Evolutionary conservation across 2,888 invertebrate genomes (phyloP), one percentile per base, ranked within the genome.

Genomic region (Panorpa germanica): DNA sequence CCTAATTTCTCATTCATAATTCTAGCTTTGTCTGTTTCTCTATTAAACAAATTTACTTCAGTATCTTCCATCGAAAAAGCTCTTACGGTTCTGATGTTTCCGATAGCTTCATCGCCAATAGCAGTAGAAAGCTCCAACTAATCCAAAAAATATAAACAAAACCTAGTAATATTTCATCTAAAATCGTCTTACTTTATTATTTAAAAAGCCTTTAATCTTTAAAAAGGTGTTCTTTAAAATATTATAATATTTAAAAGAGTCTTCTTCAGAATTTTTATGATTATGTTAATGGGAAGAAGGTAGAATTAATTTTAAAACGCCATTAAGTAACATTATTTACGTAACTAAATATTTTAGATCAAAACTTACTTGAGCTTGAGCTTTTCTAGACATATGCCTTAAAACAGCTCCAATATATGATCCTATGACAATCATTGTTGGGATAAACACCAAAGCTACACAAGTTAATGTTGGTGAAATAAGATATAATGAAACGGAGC

Each of bases 31-130:
- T 74, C 63, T 3, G 85, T 72, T 55, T 95, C 88, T 19, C 56
- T 50, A 16, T 65, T 60, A 55, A 76, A 85, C 43, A 73, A 55
- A 37, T 65, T 62, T 37, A 63, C 59, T 51, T 95, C 95, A 35
- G 70, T 69, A 33, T 74, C 70, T 52, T 96, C 95, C 58, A 86
- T 88, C 1, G 90, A 90, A 58, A 93, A 91, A 9, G 91, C 81
- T 39, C 91, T 61, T 1, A 96, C 95, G 2, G 93, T 95, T 28
- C 90, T 63, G 39, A 96, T 80, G 53, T 95, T 95, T 20, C 82
- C 70, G 32, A 96, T 62, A 3, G 91, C 90, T 55, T 95, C 95
- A 50, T 91, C 90, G 9, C 88, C 88, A 20, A 91, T 75, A 2
- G 81, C 66, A 0, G 86, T 85, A 1, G 90, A 71, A 47, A 75